Conservation (phyloP, 1,140 invertebrate genomes). For the Telenomus remus region DNA sequence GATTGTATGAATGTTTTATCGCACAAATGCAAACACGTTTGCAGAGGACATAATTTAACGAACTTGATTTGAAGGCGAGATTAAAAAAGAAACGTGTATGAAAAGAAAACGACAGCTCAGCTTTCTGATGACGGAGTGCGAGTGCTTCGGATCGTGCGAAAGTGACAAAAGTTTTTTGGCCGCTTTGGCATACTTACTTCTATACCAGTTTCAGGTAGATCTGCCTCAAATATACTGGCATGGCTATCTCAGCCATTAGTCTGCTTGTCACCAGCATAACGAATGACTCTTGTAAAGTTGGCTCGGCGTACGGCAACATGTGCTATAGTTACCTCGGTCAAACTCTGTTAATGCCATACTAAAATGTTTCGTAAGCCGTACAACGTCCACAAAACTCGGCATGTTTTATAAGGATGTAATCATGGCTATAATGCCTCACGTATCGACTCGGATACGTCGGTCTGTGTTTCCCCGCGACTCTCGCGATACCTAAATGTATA, state of each 20-base stretch:
- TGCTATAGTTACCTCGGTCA: conserved; percentile 55
- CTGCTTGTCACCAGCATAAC: conserved; percentile 60
- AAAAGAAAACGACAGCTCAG: conserved; percentile 21
- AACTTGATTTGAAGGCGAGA: conserved; percentile 8
- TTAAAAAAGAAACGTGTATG: conserved; percentile 14
- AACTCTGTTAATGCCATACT: conserved; percentile 55
- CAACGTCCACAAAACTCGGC: conserved; percentile 44
- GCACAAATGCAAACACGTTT: too few species aligned
- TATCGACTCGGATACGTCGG: conserved; percentile 43
- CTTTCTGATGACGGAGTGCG: conserved; percentile 17
- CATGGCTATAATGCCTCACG: conserved; percentile 47
- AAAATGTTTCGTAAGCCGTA: conserved; percentile 53
- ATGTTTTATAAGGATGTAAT: conserved; percentile 57
- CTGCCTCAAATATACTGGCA: conserved; percentile 53
- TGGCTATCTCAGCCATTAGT: conserved; percentile 62
- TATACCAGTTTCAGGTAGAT: conserved; percentile 59
- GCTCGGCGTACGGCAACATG: conserved; percentile 56
- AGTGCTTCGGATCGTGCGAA: conserved; percentile 39
- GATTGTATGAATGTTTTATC: too few species aligned
- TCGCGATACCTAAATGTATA: conserved; percentile 38
- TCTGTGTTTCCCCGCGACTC: conserved; percentile 27
- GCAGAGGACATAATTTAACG: too few species aligned
- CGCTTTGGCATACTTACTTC: conserved; percentile 37
- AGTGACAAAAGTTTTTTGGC: conserved; percentile 44
- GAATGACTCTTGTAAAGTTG: conserved; percentile 59